Evolutionary conservation across 2,888 invertebrate genomes (phyloP).

Genomic region (Eubasilissa splendida): DNA sequence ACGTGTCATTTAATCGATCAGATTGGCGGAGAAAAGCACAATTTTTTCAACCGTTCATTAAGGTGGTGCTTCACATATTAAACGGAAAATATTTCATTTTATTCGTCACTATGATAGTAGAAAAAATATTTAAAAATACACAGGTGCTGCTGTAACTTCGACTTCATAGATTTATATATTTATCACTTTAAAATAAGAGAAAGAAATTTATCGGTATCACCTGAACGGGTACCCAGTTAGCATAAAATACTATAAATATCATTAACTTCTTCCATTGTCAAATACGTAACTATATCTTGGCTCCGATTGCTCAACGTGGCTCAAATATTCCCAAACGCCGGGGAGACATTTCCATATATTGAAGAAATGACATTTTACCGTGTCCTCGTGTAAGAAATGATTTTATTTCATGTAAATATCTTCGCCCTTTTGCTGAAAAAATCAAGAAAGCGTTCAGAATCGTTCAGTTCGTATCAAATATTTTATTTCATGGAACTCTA

Average conservation of each 20-base stretch:
- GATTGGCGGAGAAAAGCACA: not conserved
- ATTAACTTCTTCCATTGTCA: slow-evolving; percentile 57
- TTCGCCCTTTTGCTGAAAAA: slow-evolving; percentile 12
- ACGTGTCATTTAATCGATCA: not conserved
- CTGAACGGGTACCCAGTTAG: slow-evolving; percentile 49
- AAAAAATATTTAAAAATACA: slow-evolving; percentile 42
- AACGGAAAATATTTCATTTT: slow-evolving; percentile 50
- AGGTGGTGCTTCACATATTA: slow-evolving; percentile 41
- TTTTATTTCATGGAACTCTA: not conserved
- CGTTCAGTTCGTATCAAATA: not conserved
- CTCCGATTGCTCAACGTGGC: slow-evolving; percentile 56
- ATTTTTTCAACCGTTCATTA: slow-evolving; percentile 24
- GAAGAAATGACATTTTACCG: slow-evolving; percentile 28
- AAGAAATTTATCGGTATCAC: slow-evolving; percentile 54
- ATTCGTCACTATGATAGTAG: slow-evolving; percentile 41
- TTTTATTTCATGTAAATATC: slow-evolving; percentile 1
- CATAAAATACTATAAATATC: slow-evolving; percentile 52
- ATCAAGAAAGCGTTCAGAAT: not conserved
- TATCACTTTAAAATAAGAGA: slow-evolving; percentile 56
- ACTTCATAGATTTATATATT: slow-evolving; percentile 57
- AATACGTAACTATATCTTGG: slow-evolving; percentile 57
- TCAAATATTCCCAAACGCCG: slow-evolving; percentile 44
- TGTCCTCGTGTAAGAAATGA: slow-evolving; percentile 35
- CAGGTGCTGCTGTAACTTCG: slow-evolving; percentile 56
- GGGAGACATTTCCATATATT: slow-evolving; percentile 20